Percentiles rank a stretch among this genome's conserved stretches.
Evolutionary conservation across 1,140 invertebrate species (phyloP).

Genomic region (Diabrotica virgifera): DNA sequence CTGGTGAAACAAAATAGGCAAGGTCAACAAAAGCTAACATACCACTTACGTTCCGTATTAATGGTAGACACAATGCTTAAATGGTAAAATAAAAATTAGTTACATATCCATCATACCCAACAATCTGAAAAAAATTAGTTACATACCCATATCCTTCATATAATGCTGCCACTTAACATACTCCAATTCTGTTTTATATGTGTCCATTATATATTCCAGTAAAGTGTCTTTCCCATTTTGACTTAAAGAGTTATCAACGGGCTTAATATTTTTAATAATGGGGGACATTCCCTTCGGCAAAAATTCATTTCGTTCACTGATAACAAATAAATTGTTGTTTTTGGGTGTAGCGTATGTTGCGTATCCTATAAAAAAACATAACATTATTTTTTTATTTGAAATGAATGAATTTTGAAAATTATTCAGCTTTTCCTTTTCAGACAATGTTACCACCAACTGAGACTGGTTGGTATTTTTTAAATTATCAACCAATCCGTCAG

Average conservation of each 20-base stretch:
- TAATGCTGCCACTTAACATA: conserved; percentile 46
- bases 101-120: conserved; percentile 31
- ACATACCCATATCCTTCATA: conserved; percentile 36
- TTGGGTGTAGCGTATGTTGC: conserved; percentile 29
- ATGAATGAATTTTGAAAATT: too few species aligned
- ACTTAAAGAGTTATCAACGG: conserved; percentile 35
- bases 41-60: too few species aligned
- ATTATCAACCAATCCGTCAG: too few species aligned
- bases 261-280: conserved; percentile 34
- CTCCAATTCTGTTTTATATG: conserved; percentile 39
- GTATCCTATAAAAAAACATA: conserved; percentile 26
- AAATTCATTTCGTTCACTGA: conserved; percentile 41
- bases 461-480: too few species aligned
- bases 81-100: neutral
- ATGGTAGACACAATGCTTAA: neutral
- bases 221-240: conserved; percentile 37
- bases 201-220: conserved; percentile 35
- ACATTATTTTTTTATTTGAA: too few species aligned
- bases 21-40: too few species aligned
- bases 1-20: too few species aligned
- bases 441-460: too few species aligned
- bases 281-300: conserved; percentile 50
- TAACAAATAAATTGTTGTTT: conserved; percentile 28
- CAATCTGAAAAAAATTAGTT: neutral
- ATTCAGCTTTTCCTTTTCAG: too few species aligned